Evolutionary conservation across 2,888 invertebrate genomes (phyloP).

Genomic region (Netelia fuscicornis): DNA sequence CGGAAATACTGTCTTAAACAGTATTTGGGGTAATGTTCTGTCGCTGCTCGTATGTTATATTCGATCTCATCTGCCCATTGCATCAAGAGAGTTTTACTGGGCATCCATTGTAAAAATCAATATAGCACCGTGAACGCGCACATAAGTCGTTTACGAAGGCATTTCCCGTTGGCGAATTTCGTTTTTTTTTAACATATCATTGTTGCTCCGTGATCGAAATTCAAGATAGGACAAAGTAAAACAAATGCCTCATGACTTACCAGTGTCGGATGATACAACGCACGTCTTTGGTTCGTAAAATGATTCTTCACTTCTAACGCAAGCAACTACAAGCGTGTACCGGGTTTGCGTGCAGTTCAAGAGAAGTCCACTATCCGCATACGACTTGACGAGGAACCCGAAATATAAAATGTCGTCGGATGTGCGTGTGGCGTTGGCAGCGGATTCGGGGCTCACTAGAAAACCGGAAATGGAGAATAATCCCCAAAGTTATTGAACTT

Average conservation of each 20-base stretch:
- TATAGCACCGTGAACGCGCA: slow-evolving; percentile 43
- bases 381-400: not conserved
- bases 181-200: slow-evolving; percentile 7
- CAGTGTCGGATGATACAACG: slow-evolving; percentile 16
- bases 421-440: slow-evolving; percentile 52
- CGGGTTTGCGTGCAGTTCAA: slow-evolving; percentile 41
- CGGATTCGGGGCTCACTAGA: slow-evolving; percentile 28
- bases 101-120: slow-evolving; percentile 67
- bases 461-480: slow-evolving; percentile 45
- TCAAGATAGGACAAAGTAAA: not conserved
- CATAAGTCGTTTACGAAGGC: not conserved
- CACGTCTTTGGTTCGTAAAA: not conserved
- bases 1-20: not conserved
- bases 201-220: slow-evolving; percentile 8
- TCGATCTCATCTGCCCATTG: not conserved
- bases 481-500: not conserved
- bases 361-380: not conserved
- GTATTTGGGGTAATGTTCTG: not conserved
- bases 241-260: slow-evolving; percentile 33
- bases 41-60: not conserved
- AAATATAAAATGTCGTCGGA: slow-evolving; percentile 61
- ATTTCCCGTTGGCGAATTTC: slow-evolving; percentile 33
- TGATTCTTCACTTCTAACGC: not conserved
- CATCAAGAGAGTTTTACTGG: not conserved
- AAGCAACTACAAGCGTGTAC: slow-evolving; percentile 14